A percentile compares a stretch with the other conserved stretches of the same genome.
These are phyloP conservation scores for Dermochelys coriacea DNA, from an alignment of 2,797 vertebrate species.

Conservation along the genomic window DNA sequence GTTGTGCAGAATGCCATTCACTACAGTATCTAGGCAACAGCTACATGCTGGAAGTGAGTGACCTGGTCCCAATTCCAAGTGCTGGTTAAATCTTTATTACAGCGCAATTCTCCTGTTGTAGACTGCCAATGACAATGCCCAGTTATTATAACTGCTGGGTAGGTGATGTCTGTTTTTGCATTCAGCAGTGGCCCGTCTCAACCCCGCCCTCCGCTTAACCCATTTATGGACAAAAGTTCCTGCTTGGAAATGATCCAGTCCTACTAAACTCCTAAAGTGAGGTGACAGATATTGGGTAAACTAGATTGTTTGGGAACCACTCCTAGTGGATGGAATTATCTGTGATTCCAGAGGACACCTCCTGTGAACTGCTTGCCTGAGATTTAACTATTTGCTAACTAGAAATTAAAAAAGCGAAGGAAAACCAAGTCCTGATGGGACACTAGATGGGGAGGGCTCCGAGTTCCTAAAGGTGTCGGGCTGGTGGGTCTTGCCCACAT, in stretches of 20 bases:
- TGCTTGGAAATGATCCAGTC: slow-evolving; percentile 42
- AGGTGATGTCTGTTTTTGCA: slow-evolving; percentile 36
- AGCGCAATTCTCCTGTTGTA: background rate
- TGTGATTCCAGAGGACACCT: background rate
- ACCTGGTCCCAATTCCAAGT: slow-evolving; percentile 23
- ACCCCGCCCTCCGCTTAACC: slow-evolving; percentile 52
- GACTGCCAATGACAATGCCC: slow-evolving; percentile 15
- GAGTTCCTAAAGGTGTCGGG: background rate
- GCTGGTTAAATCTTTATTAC: background rate
- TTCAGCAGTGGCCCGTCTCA: slow-evolving; percentile 21
- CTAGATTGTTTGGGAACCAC: background rate
- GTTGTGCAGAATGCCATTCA: background rate
- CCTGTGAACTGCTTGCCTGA: background rate
- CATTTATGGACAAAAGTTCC: slow-evolving; percentile 59
- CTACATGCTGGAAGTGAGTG: background rate
- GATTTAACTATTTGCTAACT: background rate
- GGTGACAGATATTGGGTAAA: background rate
- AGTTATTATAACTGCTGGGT: slow-evolving; percentile 10
- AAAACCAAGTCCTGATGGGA: background rate
- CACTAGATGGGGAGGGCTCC: background rate
- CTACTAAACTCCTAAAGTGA: slow-evolving; percentile 43
- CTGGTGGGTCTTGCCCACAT: background rate
- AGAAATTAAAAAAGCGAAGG: background rate
- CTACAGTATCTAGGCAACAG: background rate
- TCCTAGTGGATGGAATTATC: slow-evolving; percentile 16